These are phyloP conservation scores for Fregetta grallaria DNA, from an alignment of 2,113 vertebrate species.

Conservation along the genomic window DNA sequence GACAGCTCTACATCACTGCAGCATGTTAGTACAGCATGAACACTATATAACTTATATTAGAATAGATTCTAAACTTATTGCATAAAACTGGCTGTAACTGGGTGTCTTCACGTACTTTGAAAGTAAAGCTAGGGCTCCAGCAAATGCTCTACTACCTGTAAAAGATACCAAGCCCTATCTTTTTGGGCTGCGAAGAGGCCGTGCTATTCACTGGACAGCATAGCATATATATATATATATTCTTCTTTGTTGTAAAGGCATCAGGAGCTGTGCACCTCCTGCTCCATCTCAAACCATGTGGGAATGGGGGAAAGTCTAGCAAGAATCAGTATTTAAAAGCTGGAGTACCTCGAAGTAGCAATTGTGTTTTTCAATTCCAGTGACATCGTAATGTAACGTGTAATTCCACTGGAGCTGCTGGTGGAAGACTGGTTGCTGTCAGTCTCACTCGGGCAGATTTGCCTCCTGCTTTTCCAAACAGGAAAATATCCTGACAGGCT, in stretches of 20 bases:
- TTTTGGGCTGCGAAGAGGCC: not conserved
- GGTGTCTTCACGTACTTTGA: not conserved
- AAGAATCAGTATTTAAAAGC: not conserved
- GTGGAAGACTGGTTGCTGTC: not conserved
- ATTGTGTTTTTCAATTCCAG: not conserved
- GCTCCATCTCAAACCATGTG: accelerated
- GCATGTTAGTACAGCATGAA: not conserved
- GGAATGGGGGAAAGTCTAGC: not conserved
- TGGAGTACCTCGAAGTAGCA: not conserved
- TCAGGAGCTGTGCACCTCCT: not conserved
- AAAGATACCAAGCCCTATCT: not conserved
- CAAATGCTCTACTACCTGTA: not conserved
- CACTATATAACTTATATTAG: accelerated
- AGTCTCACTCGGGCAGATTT: not conserved
- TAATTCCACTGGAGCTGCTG: not conserved
- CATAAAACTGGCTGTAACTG: not conserved
- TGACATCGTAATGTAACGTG: not conserved
- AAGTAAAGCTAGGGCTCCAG: not conserved
- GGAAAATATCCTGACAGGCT: not conserved
- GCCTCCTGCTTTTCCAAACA: not conserved
- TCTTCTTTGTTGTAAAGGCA: not conserved
- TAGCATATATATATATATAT: too few species aligned
- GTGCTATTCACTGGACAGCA: not conserved
- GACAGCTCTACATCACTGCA: not conserved
- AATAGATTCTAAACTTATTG: not conserved